Conservation (phyloP, 2,888 invertebrate genomes). For the Panopea generosa region DNA sequence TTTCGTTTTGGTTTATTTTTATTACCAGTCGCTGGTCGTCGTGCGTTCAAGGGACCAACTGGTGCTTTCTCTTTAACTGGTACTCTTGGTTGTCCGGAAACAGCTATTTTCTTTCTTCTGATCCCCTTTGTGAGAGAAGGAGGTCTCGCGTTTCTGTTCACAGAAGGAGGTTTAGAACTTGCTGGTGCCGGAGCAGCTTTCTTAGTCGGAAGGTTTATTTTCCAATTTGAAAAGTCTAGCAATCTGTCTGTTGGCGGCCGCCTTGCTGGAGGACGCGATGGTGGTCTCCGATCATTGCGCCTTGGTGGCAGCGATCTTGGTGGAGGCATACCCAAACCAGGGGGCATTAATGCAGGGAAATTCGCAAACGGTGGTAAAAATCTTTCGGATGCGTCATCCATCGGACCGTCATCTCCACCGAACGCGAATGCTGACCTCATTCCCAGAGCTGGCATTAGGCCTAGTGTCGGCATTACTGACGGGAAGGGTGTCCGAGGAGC, state of each 20-base stretch:
- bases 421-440: neutral
- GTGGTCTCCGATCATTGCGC: too few species aligned
- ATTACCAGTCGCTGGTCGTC: neutral
- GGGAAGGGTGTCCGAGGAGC: neutral
- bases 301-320: neutral
- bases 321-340: neutral
- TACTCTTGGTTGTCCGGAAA: too few species aligned
- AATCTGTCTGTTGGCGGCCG: neutral
- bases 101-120: too few species aligned
- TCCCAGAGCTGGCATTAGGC: neutral
- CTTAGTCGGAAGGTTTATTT: constrained; percentile 33
- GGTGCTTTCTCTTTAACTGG: neutral
- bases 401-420: neutral
- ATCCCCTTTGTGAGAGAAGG: neutral
- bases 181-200: neutral
- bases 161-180: neutral
- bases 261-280: neutral
- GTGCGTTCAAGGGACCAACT: neutral
- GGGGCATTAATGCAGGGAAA: neutral
- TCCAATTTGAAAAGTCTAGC: constrained; percentile 25
- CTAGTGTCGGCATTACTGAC: neutral
- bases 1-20: neutral
- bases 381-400: neutral
- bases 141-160: neutral
- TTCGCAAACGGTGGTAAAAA: neutral